Base-by-base conservation (phyloP, 2,888 invertebrate genomes). In the Micoletzkya japonica region DNA sequence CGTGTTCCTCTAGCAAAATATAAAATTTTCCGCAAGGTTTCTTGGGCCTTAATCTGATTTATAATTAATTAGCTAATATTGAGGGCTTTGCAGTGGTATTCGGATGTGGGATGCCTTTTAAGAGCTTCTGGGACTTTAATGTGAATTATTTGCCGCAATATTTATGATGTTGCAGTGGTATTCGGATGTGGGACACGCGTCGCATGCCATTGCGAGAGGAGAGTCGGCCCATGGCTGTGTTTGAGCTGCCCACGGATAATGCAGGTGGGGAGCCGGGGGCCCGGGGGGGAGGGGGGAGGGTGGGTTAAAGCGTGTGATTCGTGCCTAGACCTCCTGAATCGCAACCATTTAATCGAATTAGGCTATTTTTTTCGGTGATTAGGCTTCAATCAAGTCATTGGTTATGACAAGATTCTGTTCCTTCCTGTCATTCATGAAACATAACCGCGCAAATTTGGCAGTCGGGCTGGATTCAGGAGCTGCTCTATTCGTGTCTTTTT, bases 121-220 rank as follows among this genome's bases (percentile, higher is more conserved):
- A n/a, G n/a, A n/a, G n/a, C n/a, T n/a, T n/a, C n/a, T n/a, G n/a
- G n/a, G n/a, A n/a, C n/a, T n/a, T n/a, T n/a, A n/a, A n/a, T n/a
- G n/a, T n/a, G n/a, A n/a, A n/a, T n/a, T n/a, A n/a, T n/a, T n/a
- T n/a, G n/a, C n/a, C n/a, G n/a, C n/a, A n/a, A n/a, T n/a, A n/a
- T n/a, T 4, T 28, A 57, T 26, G 6, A 4, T 32, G 1, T 58
- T 36, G 14, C 44, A 64, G 64, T 26, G 64, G 64, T 10, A 64
- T 64, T 17, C 64, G 64, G 7, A 20, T 64, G 52, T 64, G 64
- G 64, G 64, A 64, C 36, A 64, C 64, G n/a, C 64, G 64, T 36
- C 32, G 36, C 2, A 14, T 26, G 28, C 64, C 64, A 0, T 34
- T 64, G 34, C 17, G 24, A 10, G 52, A 52, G 26, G 64, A 64